phyloP scores from a whole-genome alignment of 1,140 invertebrate genomes.

The Oreohelix idahoensis region DNA sequence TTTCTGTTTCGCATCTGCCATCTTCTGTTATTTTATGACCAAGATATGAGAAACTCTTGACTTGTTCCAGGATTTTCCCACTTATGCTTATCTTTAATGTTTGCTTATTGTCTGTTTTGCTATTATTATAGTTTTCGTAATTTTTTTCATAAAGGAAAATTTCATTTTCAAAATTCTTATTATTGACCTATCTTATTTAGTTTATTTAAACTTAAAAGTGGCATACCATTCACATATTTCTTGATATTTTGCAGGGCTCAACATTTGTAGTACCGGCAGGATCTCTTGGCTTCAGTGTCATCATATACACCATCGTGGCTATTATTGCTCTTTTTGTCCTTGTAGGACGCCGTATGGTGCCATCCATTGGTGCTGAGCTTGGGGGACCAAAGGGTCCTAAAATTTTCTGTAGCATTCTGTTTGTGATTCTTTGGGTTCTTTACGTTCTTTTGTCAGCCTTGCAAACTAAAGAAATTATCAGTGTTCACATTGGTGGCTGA shows the following conservation, averaged over 20 bases:
- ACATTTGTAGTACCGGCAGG: conserved; percentile 75
- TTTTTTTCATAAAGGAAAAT: too few species aligned
- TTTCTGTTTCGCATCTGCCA: too few species aligned
- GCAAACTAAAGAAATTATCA: conserved; percentile 71
- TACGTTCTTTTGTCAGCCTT: conserved; percentile 77
- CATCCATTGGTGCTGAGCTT: conserved; percentile 74
- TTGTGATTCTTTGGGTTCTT: conserved; percentile 76
- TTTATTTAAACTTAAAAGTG: too few species aligned
- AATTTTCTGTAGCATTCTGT: conserved; percentile 69
- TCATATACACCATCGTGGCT: conserved; percentile 76
- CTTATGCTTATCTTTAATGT: too few species aligned
- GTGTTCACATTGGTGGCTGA: conserved; percentile 46
- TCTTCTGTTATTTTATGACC: too few species aligned
- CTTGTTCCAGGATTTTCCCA: too few species aligned
- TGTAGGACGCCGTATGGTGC: conserved; percentile 73
- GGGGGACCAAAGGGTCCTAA: conserved; percentile 75
- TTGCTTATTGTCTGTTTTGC: too few species aligned
- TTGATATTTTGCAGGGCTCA: conserved; percentile 74
- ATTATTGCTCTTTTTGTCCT: conserved; percentile 75
- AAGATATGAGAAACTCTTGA: too few species aligned
- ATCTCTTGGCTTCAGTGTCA: conserved; percentile 77
- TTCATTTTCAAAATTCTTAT: too few species aligned
- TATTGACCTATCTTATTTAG: too few species aligned
- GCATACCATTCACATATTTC: too few species aligned
- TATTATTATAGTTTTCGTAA: too few species aligned